Conservation (phyloP, 2,888 invertebrate genomes). For the Aporophyla nigra region DNA sequence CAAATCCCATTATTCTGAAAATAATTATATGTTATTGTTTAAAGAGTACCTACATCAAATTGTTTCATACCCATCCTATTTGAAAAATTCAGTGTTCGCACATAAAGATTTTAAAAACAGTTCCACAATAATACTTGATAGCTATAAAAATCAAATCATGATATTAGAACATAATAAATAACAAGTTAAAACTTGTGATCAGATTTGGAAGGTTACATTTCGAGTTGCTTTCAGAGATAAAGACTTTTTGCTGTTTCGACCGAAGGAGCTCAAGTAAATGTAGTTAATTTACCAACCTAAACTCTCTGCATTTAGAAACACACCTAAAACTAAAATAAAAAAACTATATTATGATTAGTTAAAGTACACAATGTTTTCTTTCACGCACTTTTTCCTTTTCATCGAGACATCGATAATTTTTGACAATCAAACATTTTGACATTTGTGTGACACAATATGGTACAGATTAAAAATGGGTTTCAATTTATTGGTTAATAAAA, state of each 20-base stretch:
- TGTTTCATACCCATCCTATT: background rate
- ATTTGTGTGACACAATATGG: conserved; percentile 10
- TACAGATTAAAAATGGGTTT: conserved; percentile 22
- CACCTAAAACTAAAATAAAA: background rate
- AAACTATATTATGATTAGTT: conserved; percentile 2
- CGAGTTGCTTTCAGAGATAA: background rate
- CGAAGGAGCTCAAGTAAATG: conserved; percentile 15
- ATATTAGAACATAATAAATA: conserved; percentile 17
- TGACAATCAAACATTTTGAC: conserved; percentile 42
- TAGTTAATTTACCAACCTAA: conserved; percentile 5
- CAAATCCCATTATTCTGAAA: conserved; percentile 63
- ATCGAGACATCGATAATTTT: conserved; percentile 42
- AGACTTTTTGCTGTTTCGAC: background rate
- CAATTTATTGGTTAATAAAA: no score
- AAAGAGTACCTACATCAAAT: background rate
- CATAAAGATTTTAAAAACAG: background rate
- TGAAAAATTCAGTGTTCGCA: background rate
- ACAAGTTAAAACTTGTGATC: conserved; percentile 17
- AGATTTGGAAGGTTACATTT: conserved; percentile 40
- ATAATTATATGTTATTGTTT: background rate
- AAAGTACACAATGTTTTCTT: conserved; percentile 52
- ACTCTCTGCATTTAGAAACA: conserved; percentile 20
- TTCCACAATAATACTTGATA: background rate
- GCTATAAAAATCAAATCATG: background rate
- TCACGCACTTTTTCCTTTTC: conserved; percentile 42